Conservation (phyloP, 2,113 vertebrate genomes). For the Ptilorrhoa leucosticta region DNA sequence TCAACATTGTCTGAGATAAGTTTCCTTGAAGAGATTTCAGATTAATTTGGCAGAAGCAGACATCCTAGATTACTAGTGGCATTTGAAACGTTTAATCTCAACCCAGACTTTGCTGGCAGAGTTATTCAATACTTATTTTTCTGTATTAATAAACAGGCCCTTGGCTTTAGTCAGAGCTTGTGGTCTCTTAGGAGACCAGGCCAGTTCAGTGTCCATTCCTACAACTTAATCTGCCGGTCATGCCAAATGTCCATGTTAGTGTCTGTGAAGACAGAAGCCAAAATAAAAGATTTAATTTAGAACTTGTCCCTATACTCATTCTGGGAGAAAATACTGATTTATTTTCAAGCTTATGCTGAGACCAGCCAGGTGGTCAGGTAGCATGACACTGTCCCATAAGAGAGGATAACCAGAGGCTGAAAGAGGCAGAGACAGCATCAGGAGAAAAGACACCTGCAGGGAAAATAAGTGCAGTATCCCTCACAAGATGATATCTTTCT, state of each 20-base stretch:
- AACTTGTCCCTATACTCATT: not conserved
- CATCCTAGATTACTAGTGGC: not conserved
- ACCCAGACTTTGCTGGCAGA: not conserved
- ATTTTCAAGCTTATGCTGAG: not conserved
- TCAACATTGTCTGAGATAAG: not conserved
- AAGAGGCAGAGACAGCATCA: not conserved
- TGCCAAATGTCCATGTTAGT: not conserved
- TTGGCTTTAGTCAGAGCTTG: not conserved
- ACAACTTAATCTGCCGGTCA: not conserved
- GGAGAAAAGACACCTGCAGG: not conserved
- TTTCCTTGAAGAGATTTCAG: not conserved
- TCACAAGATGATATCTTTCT: not conserved
- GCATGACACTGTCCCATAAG: not conserved
- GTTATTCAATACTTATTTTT: not conserved
- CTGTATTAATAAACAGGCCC: not conserved
- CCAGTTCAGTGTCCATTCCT: not conserved
- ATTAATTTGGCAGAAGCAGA: not conserved
- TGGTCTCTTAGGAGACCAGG: not conserved
- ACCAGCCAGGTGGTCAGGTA: not conserved
- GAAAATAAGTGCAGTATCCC: slow-evolving; percentile 3
- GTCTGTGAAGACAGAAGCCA: not conserved
- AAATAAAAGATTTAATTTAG: not conserved
- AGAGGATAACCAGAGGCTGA: not conserved
- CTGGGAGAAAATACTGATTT: not conserved
- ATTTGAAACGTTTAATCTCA: not conserved